These are phyloP conservation scores for Nephrotoma flavescens DNA, from an alignment of 2,888 invertebrate genomes.

Conservation along the genomic window DNA sequence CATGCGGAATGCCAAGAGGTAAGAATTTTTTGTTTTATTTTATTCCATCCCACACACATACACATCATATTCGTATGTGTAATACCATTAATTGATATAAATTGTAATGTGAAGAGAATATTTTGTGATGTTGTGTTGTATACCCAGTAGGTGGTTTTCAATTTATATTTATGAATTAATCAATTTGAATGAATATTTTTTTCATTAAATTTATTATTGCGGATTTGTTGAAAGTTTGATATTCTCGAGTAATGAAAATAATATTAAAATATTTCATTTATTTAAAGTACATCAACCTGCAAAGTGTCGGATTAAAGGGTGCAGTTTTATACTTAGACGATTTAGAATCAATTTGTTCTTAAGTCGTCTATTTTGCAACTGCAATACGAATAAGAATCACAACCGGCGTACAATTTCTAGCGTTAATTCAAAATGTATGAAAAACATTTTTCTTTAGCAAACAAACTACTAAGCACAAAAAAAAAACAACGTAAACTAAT, in stretches of 20 bases:
- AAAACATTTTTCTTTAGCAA: too few relatives aligned
- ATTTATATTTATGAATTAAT: neutral
- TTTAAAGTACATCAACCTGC: neutral
- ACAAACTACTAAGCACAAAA: too few relatives aligned
- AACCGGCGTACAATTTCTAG: too few relatives aligned
- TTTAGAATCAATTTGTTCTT: too few relatives aligned
- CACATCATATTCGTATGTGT: neutral
- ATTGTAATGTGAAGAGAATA: neutral
- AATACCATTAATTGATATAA: neutral
- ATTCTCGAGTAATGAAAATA: neutral
- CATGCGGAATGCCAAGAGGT: constrained; percentile 95
- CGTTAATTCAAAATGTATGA: too few relatives aligned
- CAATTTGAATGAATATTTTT: neutral
- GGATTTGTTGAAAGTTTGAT: neutral
- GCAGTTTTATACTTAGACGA: too few relatives aligned
- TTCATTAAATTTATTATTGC: neutral
- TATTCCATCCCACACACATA: neutral
- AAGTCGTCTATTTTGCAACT: too few relatives aligned
- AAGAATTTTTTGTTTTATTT: constrained; percentile 23
- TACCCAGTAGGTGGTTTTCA: neutral
- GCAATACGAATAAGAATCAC: too few relatives aligned
- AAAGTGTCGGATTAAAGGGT: too few relatives aligned
- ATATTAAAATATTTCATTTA: neutral
- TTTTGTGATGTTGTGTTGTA: neutral
- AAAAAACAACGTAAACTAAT: too few relatives aligned